These are phyloP conservation scores for Zonotrichia leucophrys DNA, from an alignment of 2,113 vertebrate species.

Conservation along the genomic window DNA sequence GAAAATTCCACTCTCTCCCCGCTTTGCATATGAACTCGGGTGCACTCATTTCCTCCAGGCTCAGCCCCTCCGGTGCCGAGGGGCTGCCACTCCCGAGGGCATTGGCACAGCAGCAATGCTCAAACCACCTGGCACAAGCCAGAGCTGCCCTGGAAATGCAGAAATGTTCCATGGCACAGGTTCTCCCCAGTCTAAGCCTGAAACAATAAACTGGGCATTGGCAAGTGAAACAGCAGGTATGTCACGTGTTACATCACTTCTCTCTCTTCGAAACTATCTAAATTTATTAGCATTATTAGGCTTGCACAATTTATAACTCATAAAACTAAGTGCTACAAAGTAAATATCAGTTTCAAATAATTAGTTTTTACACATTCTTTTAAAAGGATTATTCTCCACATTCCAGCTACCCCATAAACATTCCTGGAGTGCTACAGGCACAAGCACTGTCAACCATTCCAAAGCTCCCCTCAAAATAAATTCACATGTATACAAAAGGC, in stretches of 20 bases:
- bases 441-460: not conserved
- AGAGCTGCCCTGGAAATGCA: accelerated
- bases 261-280: not conserved
- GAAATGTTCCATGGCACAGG: not conserved
- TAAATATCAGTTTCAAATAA: not conserved
- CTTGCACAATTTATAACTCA: not conserved
- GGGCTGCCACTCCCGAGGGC: not conserved
- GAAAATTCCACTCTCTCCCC: conserved; percentile 20
- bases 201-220: not conserved
- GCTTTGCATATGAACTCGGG: not conserved
- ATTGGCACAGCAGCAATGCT: not conserved
- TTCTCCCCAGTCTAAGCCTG: not conserved
- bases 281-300: not conserved
- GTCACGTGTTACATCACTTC: not conserved
- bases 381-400: not conserved
- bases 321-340: not conserved
- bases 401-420: not conserved
- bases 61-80: not conserved
- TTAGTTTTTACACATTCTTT: not conserved
- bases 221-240: not conserved
- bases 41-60: not conserved
- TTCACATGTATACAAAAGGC: not conserved
- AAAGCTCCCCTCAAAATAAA: not conserved
- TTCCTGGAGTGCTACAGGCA: not conserved
- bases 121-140: not conserved